Base-by-base conservation (phyloP, 2,797 vertebrate genomes). In the Sebastolobus altivelis region DNA sequence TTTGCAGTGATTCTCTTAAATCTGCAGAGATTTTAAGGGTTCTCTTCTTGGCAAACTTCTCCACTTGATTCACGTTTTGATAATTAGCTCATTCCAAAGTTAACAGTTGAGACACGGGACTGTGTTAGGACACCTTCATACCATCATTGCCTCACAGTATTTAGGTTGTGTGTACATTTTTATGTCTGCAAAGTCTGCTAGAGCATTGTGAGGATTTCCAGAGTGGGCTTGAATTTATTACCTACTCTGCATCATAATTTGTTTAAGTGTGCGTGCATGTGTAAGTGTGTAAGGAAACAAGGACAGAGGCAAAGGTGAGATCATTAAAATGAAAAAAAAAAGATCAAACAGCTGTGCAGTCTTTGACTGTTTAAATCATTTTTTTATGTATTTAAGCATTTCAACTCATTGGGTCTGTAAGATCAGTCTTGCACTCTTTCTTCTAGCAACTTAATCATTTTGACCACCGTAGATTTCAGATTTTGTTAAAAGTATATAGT, bases 221-320 rank as follows among this genome's bases (percentile, higher is more conserved):
- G 71, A 69, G 56, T 60, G 33, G 43, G 46, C 6, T 69, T 78
- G 61, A 52, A 83, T 84, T 80, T 65, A 79, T 82, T 6, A 59
- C 59, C 80, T 61, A 20, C 56, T 73, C 72, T 66, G 54, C 49
- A 80, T 80, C n/a, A 71, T 31, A 31, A 65, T 81, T 71, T 79
- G 22, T 81, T 55, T 52, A 35, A 8, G 25, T 67, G 22, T 77
- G 9, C 4, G 18, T 72, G 10, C 27, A 22, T 66, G 58, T 82
- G 72, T 67, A 63, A 22, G 14, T 69, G 58, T 82, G 72, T 67
- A 63, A 22, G 13, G 33, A 58, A 43, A 38, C 16, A 37, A 10
- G 11, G 60, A 31, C 14, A 38, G 29, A 73, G 14, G 56, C 70
- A 70, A 65, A 80, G 40, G 54, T 62, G 43, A 27, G 73, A 61